phyloP scores from a whole-genome alignment of 1,140 invertebrate species.

The Drosophila kepulauana region DNA sequence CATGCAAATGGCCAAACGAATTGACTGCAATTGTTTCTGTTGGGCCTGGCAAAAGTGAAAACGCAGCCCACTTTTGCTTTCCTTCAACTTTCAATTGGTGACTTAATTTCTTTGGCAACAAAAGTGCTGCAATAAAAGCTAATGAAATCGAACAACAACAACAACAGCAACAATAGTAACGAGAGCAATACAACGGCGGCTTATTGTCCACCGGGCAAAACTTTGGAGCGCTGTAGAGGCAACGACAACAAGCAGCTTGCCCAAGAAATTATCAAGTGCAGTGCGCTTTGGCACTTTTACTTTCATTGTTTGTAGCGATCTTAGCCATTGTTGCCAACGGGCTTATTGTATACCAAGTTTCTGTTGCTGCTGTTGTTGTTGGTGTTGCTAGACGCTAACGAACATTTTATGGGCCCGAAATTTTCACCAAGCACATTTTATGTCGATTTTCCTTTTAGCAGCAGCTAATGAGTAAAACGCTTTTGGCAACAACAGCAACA shows the following conservation, averaged over 20 bases:
- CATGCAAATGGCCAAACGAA: conserved; percentile 41
- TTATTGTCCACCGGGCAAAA: conserved; percentile 38
- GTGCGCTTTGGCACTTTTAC: conserved; percentile 71
- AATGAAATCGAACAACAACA: conserved; percentile 73
- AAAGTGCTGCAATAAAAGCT: conserved; percentile 66
- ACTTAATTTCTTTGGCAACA: conserved; percentile 74
- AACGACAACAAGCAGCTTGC: conserved; percentile 46
- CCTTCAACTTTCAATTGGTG: conserved; percentile 75
- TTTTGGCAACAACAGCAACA: conserved; percentile 45
- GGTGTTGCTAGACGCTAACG: conserved; percentile 49
- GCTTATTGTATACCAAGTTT: conserved; percentile 25
- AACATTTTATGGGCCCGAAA: conserved; percentile 53
- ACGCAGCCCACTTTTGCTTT: conserved; percentile 68
- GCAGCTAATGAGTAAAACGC: conserved; percentile 74
- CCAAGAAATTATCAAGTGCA: conserved; percentile 82
- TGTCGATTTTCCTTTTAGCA: conserved; percentile 74
- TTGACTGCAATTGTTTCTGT: conserved; percentile 40
- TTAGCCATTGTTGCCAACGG: conserved; percentile 40
- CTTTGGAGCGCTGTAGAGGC: conserved; percentile 7
- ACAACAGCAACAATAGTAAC: conserved; percentile 50
- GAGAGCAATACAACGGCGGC: conserved; percentile 24
- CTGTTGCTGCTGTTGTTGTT: conserved; percentile 17
- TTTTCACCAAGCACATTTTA: conserved; percentile 61
- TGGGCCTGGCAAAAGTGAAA: conserved; percentile 66
- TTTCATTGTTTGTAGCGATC: conserved; percentile 73